Percentiles rank a stretch among this genome's conserved stretches.
Conservation (phyloP, 2,797 vertebrate genomes). For the Pelochelys cantorii region DNA sequence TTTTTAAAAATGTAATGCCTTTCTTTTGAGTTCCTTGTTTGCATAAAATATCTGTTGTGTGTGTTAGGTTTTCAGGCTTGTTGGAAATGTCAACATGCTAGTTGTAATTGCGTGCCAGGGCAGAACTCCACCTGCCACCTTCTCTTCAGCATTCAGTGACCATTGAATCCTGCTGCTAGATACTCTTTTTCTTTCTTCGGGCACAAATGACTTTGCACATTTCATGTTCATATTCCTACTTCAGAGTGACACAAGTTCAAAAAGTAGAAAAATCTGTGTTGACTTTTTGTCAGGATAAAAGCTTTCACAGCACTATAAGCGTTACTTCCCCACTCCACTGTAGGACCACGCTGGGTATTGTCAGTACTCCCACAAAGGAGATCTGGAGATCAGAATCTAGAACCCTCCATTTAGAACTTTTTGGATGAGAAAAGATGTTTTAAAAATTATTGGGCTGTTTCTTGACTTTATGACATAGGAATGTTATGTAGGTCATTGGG, state of each 20-base stretch:
- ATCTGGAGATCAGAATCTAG: neutral
- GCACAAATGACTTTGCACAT: neutral
- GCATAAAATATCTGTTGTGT: neutral
- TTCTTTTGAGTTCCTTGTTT: neutral
- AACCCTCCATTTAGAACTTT: neutral
- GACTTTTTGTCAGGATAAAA: neutral
- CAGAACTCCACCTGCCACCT: neutral
- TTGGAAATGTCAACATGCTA: neutral
- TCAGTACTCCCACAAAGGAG: neutral
- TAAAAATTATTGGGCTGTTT: neutral
- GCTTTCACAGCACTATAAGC: neutral
- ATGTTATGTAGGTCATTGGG: neutral
- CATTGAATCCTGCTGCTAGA: neutral
- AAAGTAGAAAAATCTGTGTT: neutral
- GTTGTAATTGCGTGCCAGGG: neutral
- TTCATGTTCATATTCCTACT: neutral
- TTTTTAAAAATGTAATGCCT: neutral
- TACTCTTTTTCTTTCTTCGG: neutral
- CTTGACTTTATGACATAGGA: neutral
- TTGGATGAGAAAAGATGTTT: neutral
- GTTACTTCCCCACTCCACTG: neutral
- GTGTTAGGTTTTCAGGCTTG: neutral
- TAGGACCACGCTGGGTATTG: neutral
- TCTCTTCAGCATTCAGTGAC: neutral
- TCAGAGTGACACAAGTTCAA: neutral